A percentile compares a stretch with the other conserved stretches of the same genome.
phyloP scores from a whole-genome alignment of 2,888 invertebrate genomes.

The Cataglyphis cursor region DNA sequence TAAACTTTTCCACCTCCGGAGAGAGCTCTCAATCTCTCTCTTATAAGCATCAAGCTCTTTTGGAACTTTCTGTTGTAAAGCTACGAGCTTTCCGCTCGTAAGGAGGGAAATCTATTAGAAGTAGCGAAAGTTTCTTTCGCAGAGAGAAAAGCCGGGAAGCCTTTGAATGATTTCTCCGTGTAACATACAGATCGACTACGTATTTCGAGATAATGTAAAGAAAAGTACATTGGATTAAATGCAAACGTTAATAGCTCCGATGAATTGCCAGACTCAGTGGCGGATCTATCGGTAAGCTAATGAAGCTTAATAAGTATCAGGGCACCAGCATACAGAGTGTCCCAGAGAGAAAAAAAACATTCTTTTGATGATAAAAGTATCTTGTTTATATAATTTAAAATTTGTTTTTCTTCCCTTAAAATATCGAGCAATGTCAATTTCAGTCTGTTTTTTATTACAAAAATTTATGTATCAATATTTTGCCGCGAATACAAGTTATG shows the following conservation, averaged over 20 bases:
- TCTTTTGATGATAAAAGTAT: neutral
- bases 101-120: constrained; percentile 37
- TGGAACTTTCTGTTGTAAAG: constrained; percentile 22
- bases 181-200: neutral
- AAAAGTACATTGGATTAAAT: neutral
- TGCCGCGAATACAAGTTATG: neutral
- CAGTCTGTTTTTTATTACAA: neutral
- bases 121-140: constrained; percentile 22
- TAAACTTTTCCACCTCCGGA: constrained; percentile 19
- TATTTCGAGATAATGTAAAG: neutral
- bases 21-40: constrained; percentile 12
- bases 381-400: neutral
- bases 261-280: neutral
- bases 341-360: neutral
- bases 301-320: neutral
- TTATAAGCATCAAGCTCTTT: constrained; percentile 19
- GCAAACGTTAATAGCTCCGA: neutral
- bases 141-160: neutral
- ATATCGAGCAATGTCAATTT: neutral
- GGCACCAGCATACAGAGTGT: neutral
- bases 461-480: neutral
- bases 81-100: neutral
- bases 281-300: neutral
- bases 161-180: constrained; percentile 13
- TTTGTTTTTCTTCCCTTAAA: neutral